Evolutionary conservation across 2,113 vertebrate species (phyloP), one percentile per base, ranked within the genome.

Genomic region (Pluvialis apricaria): DNA sequence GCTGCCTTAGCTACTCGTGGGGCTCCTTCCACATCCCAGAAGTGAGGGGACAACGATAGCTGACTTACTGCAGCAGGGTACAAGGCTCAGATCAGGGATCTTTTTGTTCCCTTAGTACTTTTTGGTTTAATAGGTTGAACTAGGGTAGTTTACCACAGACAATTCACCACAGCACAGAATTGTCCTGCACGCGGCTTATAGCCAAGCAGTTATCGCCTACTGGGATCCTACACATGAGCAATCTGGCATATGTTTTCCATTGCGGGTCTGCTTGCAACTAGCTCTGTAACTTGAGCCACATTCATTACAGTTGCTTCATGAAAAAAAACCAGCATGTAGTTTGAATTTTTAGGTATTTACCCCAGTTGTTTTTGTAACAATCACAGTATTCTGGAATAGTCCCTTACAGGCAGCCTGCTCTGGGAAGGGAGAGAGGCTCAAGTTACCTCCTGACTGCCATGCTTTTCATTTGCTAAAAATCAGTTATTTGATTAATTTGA

Each of bases 291-390:
- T 64, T 19, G 73, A 96, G 62, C 49, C 85, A 42, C 19, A 3
- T 36, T 76, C 70, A 45, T 69, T 77, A 81, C 15, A 57, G 25
- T 62, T 79, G 22, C 47, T 92, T 91, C 79, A 66, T 66, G 54
- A 78, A 82, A 94, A 94, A 94, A 92, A 60, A 10, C 2, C 34
- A 68, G 11, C 14, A 25, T 34, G 25, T 55, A 55, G 54, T 73
- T 94, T 66, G 57, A 87, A 86, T 82, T 88, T 87, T 80, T 70
- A 80, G 58, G 58, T 79, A 62, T 93, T 95, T 69, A 68, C 29
- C 28, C 62, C 44, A 55, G 40, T 70, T 85, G 42, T 61, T 52
- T 84, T 84, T 34, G 42, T 71, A 87, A 77, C 75, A 91, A 49
- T 83, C 51, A 58, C 36, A 51, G 29, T 66, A 31, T 55, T 77